phyloP scores from a whole-genome alignment of 2,113 vertebrate species.

The Prunella himalayana region DNA sequence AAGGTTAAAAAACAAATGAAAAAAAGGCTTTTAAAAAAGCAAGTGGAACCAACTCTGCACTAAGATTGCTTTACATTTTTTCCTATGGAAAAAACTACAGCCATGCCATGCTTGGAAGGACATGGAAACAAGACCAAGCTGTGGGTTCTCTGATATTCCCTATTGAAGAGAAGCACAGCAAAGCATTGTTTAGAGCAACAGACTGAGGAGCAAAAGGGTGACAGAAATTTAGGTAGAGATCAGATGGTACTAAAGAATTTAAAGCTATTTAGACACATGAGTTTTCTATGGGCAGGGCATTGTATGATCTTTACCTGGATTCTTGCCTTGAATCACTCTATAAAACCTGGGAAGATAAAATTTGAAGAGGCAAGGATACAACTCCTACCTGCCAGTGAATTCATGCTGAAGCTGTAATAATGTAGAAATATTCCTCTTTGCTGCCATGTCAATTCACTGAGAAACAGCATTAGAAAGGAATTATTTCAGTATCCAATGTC shows the following conservation, averaged over 20 bases:
- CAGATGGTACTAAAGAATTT: background rate
- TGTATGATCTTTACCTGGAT: background rate
- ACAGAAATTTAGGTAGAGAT: background rate
- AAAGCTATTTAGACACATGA: background rate
- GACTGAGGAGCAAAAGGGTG: background rate
- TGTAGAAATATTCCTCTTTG: background rate
- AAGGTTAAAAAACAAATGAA: background rate
- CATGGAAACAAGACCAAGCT: background rate
- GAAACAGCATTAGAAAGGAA: background rate
- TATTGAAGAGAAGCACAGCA: background rate
- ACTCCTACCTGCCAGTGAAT: background rate
- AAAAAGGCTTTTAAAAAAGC: background rate
- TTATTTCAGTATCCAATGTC: background rate
- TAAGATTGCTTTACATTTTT: background rate
- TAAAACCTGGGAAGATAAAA: background rate
- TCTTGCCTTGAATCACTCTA: background rate
- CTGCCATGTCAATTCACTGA: background rate
- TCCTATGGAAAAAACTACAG: background rate
- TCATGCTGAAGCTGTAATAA: background rate
- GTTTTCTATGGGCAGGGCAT: background rate
- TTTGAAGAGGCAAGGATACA: background rate
- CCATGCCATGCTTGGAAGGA: background rate
- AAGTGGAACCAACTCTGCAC: background rate
- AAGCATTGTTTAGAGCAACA: background rate
- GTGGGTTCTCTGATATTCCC: background rate